Evolutionary conservation across 2,113 vertebrate species (phyloP), one percentile per base, ranked within the genome.

Genomic region (Mesitornis unicolor): DNA sequence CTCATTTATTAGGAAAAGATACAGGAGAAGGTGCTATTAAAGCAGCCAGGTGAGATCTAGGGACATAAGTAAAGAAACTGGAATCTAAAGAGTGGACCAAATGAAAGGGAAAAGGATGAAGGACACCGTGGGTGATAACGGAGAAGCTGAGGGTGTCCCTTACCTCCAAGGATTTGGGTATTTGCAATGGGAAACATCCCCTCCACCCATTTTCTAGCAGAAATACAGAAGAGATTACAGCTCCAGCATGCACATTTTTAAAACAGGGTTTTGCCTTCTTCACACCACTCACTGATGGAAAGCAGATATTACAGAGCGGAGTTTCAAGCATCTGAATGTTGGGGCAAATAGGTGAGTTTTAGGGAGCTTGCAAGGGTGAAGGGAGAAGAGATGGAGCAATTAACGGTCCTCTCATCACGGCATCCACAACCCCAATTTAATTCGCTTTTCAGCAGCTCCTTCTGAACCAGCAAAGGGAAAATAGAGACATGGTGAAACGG

Each of bases 271-370:
- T 56, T 68, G 36, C n/a, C 43, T 81, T 63, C 45, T 43, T 61
- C 14, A 8, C 17, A 29, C 13, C 16, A 2, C 24, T 36, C 35
- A 7, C n/a, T 13, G 3, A 4, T 33, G 51, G 42, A 45, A 42
- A 60, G 33, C 35, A 22, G 57, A 6, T 36, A 40, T 43, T 12
- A 16, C 35, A 42, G 50, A 43, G 4, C 20, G 9, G 48, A 9
- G 36, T 13, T 38, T 15, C 22, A n/a, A 17, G 13, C 36, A 15
- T 9, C 53, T 8, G 0, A 2, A 11, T 5, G 5, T 21, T 35
- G 8, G 5, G 61, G 69, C 42, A 25, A 43, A 56, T 0, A 10
- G 57, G 24, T 9, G 40, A n/a, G 14, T 15, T 63, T 38, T n/a
- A 7, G 36, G 78, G 61, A 59, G 28, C 36, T 5, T 12, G 31